phyloP scores from a whole-genome alignment of 2,797 vertebrate genomes.

The Enteromius fasciolatus region DNA sequence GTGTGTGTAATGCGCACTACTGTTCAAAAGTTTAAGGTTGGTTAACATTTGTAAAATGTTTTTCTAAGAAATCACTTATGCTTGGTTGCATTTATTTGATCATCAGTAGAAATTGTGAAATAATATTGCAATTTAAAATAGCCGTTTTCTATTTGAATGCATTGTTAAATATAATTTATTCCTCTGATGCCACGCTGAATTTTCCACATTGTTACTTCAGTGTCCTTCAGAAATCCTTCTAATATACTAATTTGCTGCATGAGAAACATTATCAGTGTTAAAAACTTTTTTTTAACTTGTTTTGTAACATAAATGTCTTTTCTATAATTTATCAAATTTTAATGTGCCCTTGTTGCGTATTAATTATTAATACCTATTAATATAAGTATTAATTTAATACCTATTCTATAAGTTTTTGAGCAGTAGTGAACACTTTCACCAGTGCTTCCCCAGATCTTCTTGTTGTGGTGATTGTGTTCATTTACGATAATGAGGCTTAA shows the following conservation, averaged over 20 bases:
- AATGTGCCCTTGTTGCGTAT: background rate
- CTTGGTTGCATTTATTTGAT: background rate
- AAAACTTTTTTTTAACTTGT: background rate
- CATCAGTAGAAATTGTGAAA: background rate
- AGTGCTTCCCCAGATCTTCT: background rate
- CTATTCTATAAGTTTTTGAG: background rate
- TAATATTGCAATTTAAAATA: too few species aligned
- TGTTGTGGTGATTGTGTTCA: constrained; percentile 1
- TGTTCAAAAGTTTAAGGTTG: background rate
- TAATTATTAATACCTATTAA: too few species aligned
- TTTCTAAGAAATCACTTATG: background rate
- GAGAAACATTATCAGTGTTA: background rate
- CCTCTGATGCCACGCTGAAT: background rate
- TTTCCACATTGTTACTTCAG: background rate
- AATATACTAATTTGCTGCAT: background rate
- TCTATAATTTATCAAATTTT: background rate
- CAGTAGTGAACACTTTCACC: background rate
- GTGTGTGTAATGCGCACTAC: background rate
- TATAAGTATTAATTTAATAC: too few species aligned
- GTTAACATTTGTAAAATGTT: too few species aligned
- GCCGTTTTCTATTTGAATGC: background rate
- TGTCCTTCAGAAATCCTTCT: background rate
- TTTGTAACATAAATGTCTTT: background rate
- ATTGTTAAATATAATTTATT: background rate
- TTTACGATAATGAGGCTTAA: background rate